Evolutionary conservation across 2,113 vertebrate genomes (phyloP), one percentile per base, ranked within the genome.

Genomic region (Numida meleagris): DNA sequence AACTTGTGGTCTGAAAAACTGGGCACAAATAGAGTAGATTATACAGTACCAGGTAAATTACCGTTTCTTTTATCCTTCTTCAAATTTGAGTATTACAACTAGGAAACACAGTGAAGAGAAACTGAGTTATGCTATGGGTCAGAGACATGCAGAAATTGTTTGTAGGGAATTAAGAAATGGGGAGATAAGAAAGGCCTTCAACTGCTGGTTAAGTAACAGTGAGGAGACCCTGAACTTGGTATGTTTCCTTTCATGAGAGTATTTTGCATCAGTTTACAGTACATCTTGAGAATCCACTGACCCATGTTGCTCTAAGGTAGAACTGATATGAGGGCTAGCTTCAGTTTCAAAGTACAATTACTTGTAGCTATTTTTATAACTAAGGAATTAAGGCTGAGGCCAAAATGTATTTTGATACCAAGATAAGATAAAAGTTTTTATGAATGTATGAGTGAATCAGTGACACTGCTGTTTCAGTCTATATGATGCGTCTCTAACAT

Each of bases 401-500:
- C 40, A 66, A 88, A 78, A 77, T 17, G 5, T 42, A 9, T 63
- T 62, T 53, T 43, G 48, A 21, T 46, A 46, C 82, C 50, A 75
- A 59, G 50, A 84, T 58, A 29, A 68, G 40, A 78, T 21, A 59
- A 90, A 96, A 94, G 31, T 14, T 29, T 24, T 93, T 58, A 33
- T 78, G 45, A 68, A 67, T 57, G 24, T n/a, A 65, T 7, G 85
- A 34, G 25, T 90, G 18, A 53, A 58, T 81, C 45, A 25, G 4
- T 0, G 16, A 55, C 31, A n/a, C 33, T 87, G 25, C 63, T 90
- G 45, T 81, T 96, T 90, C 51, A 61, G 43, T 75, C 76, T 61
- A 36, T 72, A 38, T 80, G 81, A 73, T 51, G 29, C 46, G 74
- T 88, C 74, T 63, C 96, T 90, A 95, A 95, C 29, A 33, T 38